These are phyloP conservation scores for Neolamprologus caudopunctatus DNA, from an alignment of 2,113 vertebrate species.

Conservation along the genomic window DNA sequence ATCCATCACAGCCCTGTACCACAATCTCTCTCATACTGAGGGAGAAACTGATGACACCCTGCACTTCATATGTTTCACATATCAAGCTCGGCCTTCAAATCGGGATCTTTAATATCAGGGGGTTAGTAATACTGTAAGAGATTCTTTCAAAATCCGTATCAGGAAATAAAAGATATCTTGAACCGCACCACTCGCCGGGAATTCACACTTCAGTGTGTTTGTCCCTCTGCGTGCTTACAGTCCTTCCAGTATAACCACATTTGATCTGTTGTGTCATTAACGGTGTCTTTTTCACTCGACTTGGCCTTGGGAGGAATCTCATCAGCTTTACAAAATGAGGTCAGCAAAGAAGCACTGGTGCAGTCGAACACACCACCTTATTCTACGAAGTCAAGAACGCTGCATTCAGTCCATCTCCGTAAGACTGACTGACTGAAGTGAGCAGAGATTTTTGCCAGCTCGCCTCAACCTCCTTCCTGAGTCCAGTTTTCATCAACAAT, in stretches of 20 bases:
- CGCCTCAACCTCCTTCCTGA: not conserved
- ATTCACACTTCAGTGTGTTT: not conserved
- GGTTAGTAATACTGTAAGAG: not conserved
- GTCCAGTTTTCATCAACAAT: not conserved
- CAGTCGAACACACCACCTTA: conserved; percentile 28
- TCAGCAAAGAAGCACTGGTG: conserved; percentile 44
- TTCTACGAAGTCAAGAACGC: not conserved
- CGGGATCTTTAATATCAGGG: not conserved
- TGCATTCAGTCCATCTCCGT: not conserved
- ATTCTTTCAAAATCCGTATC: not conserved
- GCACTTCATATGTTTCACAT: not conserved
- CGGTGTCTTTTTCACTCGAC: conserved; percentile 11
- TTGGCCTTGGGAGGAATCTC: conserved; percentile 48
- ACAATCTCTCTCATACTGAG: not conserved
- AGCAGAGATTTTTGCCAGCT: not conserved
- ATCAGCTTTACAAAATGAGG: conserved; percentile 58
- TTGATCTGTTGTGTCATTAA: not conserved
- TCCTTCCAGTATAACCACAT: not conserved
- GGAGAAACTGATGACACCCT: not conserved
- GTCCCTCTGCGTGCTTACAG: not conserved
- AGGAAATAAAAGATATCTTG: not conserved
- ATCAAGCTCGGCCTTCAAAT: not conserved
- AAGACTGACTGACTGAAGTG: not conserved
- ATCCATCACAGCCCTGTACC: conserved; percentile 29
- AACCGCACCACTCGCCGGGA: not conserved